A percentile compares a stretch with the other conserved stretches of the same genome.
These are phyloP conservation scores for Catharus bicknelli DNA, from an alignment of 2,113 vertebrate genomes.

Conservation along the genomic window DNA sequence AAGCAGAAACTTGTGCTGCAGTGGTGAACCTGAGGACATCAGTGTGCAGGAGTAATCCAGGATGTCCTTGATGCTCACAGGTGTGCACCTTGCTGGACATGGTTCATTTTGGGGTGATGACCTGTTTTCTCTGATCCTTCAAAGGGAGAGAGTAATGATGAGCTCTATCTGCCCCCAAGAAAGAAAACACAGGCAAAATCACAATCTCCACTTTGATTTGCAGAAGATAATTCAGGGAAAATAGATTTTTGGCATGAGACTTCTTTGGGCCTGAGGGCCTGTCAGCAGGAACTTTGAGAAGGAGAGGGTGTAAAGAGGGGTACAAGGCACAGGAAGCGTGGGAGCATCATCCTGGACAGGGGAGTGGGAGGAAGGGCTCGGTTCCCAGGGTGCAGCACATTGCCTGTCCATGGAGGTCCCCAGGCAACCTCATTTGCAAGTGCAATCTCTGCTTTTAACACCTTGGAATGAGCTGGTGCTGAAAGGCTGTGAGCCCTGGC, in stretches of 20 bases:
- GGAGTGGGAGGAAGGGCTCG: neutral
- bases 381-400: neutral
- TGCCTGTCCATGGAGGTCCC: fast-evolving
- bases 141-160: neutral
- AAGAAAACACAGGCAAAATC: neutral
- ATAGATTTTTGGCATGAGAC: neutral
- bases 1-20: neutral
- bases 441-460: neutral
- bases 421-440: neutral
- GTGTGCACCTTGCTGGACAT: neutral
- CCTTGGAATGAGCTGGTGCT: neutral
- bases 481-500: neutral
- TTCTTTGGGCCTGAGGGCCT: neutral
- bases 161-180: fast-evolving
- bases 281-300: neutral
- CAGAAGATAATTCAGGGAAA: neutral
- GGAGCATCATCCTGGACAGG: neutral
- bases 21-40: fast-evolving
- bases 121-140: neutral
- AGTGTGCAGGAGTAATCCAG: neutral
- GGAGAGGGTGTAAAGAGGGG: neutral
- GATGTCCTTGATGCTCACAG: neutral
- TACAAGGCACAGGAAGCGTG: neutral
- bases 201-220: neutral
- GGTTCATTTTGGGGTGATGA: neutral